Base-by-base conservation (phyloP, 2,113 vertebrate genomes). In the Aegotheles bennettii region DNA sequence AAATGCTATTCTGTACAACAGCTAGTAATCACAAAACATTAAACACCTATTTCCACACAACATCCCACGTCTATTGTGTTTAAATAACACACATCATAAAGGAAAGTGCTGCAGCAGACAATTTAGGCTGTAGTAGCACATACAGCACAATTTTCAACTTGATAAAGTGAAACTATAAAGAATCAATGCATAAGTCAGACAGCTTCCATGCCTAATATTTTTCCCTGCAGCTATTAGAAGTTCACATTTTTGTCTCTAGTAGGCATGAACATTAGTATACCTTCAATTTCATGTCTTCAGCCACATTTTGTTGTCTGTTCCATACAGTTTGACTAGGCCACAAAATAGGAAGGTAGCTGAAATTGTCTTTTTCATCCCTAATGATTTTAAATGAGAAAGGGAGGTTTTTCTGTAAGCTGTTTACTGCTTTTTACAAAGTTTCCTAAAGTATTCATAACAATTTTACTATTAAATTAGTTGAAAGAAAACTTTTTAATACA, bases 401-500 rank as follows among this genome's bases (percentile, higher is more conserved):
- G 25, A 76, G 10, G 9, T 1, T 86, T 93, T 93, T 67, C 70
- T 26, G 40, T 51, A 63, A 95, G 67, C 28, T 57, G 68, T 87
- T 97, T 87, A 85, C 48, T 21, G 38, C 60, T 95, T 76, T 65
- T 36, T 38, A 65, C 68, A 89, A 96, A 97, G 90, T 97, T 96
- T 92, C 68, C 80, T 89, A 5, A 92, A 93, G 61, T 95, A 76
- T 85, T 89, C 71, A 31, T 76, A 94, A 87, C 33, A 94, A 96
- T 98, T 96, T 96, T 87, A 87, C 94, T 89, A 96, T 93, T 89
- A 97, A 96, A 95, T 85, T 81, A 93, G 75, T 90, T 74, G 83
- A 97, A 97, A 97, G 94, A 93, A 95, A 96, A 89, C 83, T 95
- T 95, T 97, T 98, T 96, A 97, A 96, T 93, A 90, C 69, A 64